These are phyloP conservation scores for Ifrita kowaldi DNA, from an alignment of 2,113 vertebrate species.

Conservation along the genomic window DNA sequence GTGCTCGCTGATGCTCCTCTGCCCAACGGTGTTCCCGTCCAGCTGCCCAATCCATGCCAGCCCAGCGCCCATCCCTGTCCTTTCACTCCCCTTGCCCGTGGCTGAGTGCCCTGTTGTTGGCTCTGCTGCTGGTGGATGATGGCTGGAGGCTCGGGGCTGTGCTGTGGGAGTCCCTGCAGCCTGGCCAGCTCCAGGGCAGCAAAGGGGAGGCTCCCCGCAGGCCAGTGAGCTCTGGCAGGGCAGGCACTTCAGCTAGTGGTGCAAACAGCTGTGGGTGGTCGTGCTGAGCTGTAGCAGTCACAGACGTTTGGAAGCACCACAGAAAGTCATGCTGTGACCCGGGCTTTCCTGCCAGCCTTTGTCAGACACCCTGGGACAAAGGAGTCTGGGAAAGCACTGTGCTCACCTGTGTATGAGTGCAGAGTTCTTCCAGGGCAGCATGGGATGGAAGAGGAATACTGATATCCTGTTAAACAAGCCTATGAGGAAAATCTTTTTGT, in stretches of 20 bases:
- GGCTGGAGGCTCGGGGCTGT: neutral
- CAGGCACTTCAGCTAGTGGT: neutral
- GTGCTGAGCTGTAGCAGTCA: neutral
- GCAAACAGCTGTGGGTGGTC: neutral
- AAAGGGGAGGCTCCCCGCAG: neutral
- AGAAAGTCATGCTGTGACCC: neutral
- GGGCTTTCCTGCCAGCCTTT: neutral
- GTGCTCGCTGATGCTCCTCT: neutral
- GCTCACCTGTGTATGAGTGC: neutral
- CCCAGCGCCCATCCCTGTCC: fast-evolving
- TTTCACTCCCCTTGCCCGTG: neutral
- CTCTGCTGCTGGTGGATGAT: neutral
- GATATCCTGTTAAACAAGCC: neutral
- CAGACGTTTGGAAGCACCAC: neutral
- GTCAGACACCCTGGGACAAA: neutral
- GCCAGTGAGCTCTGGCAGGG: neutral
- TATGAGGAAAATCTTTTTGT: neutral
- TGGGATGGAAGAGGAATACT: neutral
- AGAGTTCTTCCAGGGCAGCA: neutral
- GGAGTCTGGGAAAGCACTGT: neutral
- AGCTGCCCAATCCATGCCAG: fast-evolving
- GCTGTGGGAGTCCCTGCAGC: neutral
- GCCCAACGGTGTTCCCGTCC: neutral
- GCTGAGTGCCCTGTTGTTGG: neutral
- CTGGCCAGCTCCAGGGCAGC: neutral